Evolutionary conservation across 2,888 invertebrate genomes (phyloP).

Genomic region (Agrochola litura): DNA sequence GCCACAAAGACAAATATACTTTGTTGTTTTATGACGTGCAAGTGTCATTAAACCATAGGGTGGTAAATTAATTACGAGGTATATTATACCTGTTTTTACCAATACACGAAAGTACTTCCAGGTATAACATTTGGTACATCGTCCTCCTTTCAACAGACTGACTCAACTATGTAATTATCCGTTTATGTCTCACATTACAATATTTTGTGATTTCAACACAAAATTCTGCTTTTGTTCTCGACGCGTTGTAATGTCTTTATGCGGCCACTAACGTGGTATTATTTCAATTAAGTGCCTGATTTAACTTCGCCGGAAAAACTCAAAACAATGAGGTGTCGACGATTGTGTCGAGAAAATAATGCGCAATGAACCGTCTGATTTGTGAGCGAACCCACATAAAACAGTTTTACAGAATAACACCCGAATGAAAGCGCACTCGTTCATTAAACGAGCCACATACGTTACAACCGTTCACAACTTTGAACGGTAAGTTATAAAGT

Average conservation of each 20-base stretch:
- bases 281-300: conserved; percentile 88
- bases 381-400: conserved; percentile 75
- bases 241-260: conserved; percentile 83
- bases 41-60: background rate
- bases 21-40: background rate
- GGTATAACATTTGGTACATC: conserved; percentile 67
- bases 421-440: conserved; percentile 54
- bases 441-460: conserved; percentile 68
- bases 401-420: conserved; percentile 58
- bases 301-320: conserved; percentile 86
- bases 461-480: conserved; percentile 66
- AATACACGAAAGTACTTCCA: conserved; percentile 65
- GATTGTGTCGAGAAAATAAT: conserved; percentile 83
- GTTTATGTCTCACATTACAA: conserved; percentile 80
- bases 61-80: background rate
- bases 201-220: conserved; percentile 86
- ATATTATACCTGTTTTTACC: background rate
- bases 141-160: conserved; percentile 75
- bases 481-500: conserved; percentile 74
- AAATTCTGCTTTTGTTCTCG: conserved; percentile 87
- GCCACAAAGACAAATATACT: background rate
- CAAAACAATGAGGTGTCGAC: conserved; percentile 88
- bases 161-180: conserved; percentile 80
- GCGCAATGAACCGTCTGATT: conserved; percentile 84
- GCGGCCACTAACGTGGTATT: conserved; percentile 86